Conservation (phyloP, 1,140 invertebrate genomes). For the Lutraria rhynchaena region DNA sequence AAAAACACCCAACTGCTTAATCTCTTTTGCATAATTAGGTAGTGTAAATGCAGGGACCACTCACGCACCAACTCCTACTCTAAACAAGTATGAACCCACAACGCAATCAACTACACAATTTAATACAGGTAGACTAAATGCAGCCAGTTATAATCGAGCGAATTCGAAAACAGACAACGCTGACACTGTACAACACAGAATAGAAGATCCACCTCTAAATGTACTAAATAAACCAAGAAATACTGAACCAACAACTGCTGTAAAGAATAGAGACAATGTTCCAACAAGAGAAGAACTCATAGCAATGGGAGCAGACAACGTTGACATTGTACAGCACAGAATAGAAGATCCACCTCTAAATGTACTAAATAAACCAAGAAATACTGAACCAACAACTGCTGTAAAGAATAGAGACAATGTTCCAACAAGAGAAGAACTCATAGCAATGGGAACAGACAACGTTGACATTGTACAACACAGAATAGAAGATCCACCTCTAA, state of each 20-base stretch:
- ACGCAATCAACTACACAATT: too few species aligned
- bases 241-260: neutral
- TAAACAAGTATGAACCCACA: too few species aligned
- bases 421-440: neutral
- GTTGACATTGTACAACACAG: constrained; percentile 2
- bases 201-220: too few species aligned
- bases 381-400: neutral
- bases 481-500: neutral
- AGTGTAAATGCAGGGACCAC: too few species aligned
- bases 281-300: neutral
- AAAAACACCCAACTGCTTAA: too few species aligned
- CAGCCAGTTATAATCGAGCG: too few species aligned
- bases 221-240: too few species aligned
- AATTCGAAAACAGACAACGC: too few species aligned
- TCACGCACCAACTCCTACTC: too few species aligned
- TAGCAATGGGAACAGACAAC: neutral
- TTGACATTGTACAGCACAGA: neutral
- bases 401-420: constrained; percentile 26
- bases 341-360: neutral
- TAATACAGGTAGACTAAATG: too few species aligned
- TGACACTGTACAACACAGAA: too few species aligned
- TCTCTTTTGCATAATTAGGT: too few species aligned
- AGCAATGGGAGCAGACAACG: neutral
- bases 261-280: neutral
- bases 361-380: neutral